A percentile compares a stretch with the other conserved stretches of the same genome.
Evolutionary conservation across 2,888 invertebrate genomes (phyloP).

Genomic region (Sphinx pinastri): DNA sequence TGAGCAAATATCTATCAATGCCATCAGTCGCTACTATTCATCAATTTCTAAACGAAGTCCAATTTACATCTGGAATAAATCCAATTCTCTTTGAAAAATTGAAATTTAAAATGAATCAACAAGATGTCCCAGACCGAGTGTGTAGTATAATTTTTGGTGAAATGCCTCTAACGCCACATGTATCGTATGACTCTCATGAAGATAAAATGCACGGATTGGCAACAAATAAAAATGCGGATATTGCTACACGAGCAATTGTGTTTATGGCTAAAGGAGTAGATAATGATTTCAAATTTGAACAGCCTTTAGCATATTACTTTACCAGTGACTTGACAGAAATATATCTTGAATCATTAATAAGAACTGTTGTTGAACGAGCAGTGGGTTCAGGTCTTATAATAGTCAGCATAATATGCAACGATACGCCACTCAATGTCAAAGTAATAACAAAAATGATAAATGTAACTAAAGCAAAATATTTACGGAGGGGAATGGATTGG

Average conservation of each 20-base stretch:
- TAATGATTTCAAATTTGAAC: neutral
- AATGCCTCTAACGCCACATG: neutral
- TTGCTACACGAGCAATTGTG: conserved; percentile 5
- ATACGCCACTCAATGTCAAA: neutral
- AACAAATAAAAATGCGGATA: neutral
- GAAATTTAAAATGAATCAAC: neutral
- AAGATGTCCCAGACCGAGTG: neutral
- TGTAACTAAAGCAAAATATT: neutral
- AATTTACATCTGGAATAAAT: conserved; percentile 9
- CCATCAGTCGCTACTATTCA: neutral
- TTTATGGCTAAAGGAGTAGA: neutral
- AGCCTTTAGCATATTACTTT: conserved; percentile 7
- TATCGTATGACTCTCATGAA: neutral
- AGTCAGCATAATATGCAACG: neutral
- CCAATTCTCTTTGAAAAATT: neutral
- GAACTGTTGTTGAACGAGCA: conserved; percentile 1
- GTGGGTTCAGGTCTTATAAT: neutral
- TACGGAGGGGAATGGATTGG: neutral
- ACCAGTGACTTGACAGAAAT: neutral
- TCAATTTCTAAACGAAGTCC: neutral
- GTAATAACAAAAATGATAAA: neutral
- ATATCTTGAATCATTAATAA: neutral
- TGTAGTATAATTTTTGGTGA: conserved; percentile 1
- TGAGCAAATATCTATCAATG: neutral
- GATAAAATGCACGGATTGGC: neutral